Evolutionary conservation across 2,797 vertebrate species (phyloP), one percentile per base, ranked within the genome.

Genomic region (Glossophaga mutica): DNA sequence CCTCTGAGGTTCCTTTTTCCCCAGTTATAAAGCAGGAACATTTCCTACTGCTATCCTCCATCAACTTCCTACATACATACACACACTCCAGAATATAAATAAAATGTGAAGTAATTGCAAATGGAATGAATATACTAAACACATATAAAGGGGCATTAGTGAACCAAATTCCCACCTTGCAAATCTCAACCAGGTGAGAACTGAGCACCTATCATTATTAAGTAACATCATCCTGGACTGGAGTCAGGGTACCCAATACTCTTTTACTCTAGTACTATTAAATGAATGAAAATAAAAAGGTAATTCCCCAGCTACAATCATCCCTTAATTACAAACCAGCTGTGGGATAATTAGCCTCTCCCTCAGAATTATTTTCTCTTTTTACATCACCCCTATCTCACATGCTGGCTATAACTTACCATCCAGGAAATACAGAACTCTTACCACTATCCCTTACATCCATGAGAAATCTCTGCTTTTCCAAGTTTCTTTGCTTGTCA

Each of bases 211-310:
- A 93, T 91, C 32, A 91, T 95, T 95, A 96, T 91, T 94, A 96
- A 94, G 95, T 93, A 95, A 74, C 87, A 62, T 79, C 95, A 86
- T 78, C 67, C 76, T 93, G 95, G 95, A 81, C 34, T 39, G 59
- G 42, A 90, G 92, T 94, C 97, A 95, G 32, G 6, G 79, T 8
- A 89, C 42, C 95, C 71, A 92, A 94, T 86, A 90, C 57, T 96
- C 86, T 74, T 93, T 92, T 92, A 94, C 88, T 82, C 14, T 46
- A 93, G 89, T 74, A 50, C 89, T 89, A 96, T 96, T 97, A 97
- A 95, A 94, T 88, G 92, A 84, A 96, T 97, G 97, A 97, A 96
- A 98, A 97, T 97, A 92, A 97, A 97, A 94, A 96, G 91, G 91
- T 94, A 92, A 96, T 97, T 95, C 97, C 90, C 83, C 88, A 98